Conservation (phyloP, 2,797 vertebrate genomes). For the Xiphophorus birchmanni region DNA sequence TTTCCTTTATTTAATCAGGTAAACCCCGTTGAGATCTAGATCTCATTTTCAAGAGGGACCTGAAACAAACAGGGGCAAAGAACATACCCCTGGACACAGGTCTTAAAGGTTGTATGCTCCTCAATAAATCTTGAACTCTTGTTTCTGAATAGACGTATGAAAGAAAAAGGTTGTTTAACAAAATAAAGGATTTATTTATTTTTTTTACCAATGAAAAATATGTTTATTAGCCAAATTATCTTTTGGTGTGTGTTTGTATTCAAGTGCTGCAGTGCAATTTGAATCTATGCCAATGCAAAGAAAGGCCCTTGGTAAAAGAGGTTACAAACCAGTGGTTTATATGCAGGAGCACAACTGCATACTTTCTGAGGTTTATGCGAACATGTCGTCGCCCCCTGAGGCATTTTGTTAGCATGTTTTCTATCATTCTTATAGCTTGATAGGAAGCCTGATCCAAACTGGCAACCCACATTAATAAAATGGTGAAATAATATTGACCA, state of each 20-base stretch:
- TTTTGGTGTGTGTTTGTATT: not conserved
- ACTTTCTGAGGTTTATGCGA: too few relatives aligned
- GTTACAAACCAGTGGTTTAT: not conserved
- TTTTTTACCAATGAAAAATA: not conserved
- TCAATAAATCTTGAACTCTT: not conserved
- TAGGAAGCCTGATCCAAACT: too few relatives aligned
- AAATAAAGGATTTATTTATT: too few relatives aligned
- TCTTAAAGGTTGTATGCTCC: not conserved
- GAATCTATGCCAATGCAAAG: not conserved
- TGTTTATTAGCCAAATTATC: not conserved
- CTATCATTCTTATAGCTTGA: too few relatives aligned
- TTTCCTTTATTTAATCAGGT: too few relatives aligned
- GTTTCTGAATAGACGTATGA: not conserved
- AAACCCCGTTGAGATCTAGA: too few relatives aligned
- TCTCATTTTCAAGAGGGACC: too few relatives aligned
- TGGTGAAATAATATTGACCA: too few relatives aligned
- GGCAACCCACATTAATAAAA: too few relatives aligned
- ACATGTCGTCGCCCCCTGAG: too few relatives aligned
- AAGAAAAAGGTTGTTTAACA: not conserved
- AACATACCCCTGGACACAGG: not conserved
- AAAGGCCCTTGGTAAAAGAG: not conserved
- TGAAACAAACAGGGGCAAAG: too few relatives aligned
- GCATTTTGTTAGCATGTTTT: too few relatives aligned
- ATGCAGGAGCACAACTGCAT: not conserved
- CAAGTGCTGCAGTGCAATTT: not conserved